These are phyloP conservation scores for Aotus griseimembra DNA, from an alignment of 2,797 vertebrate genomes.

Conservation along the genomic window DNA sequence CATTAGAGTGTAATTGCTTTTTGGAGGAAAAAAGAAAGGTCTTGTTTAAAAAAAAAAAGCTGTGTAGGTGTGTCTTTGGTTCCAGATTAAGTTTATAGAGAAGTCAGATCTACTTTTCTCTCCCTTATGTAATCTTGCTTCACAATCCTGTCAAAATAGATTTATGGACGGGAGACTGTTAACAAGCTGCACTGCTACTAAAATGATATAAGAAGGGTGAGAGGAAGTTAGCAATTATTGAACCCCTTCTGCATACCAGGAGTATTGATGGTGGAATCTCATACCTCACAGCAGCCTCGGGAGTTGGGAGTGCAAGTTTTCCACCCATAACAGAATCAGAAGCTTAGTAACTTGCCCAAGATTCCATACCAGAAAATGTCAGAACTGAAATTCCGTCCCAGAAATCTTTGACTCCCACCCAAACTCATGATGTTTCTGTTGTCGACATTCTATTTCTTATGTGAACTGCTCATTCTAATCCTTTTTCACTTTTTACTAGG, in stretches of 20 bases:
- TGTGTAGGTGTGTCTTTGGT: neutral
- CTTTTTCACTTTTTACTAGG: neutral
- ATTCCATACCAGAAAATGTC: neutral
- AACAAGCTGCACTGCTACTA: neutral
- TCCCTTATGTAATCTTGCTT: neutral
- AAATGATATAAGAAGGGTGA: neutral
- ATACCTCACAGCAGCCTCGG: neutral
- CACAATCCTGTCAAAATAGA: constrained; percentile 22
- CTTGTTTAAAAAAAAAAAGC: neutral
- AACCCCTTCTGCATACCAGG: neutral
- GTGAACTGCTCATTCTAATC: neutral
- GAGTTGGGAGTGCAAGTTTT: neutral
- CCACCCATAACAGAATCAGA: neutral
- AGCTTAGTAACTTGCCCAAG: neutral
- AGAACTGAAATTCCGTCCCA: neutral
- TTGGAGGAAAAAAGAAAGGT: neutral
- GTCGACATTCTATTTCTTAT: neutral
- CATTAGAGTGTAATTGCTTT: neutral
- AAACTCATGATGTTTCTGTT: neutral
- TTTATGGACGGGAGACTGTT: neutral
- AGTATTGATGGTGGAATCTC: neutral
- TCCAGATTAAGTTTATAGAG: neutral
- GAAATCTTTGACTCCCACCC: neutral
- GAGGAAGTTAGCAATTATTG: neutral
- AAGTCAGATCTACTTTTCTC: neutral